Evolutionary conservation across 2,888 invertebrate species (phyloP).

Genomic region (Philereme transversata): DNA sequence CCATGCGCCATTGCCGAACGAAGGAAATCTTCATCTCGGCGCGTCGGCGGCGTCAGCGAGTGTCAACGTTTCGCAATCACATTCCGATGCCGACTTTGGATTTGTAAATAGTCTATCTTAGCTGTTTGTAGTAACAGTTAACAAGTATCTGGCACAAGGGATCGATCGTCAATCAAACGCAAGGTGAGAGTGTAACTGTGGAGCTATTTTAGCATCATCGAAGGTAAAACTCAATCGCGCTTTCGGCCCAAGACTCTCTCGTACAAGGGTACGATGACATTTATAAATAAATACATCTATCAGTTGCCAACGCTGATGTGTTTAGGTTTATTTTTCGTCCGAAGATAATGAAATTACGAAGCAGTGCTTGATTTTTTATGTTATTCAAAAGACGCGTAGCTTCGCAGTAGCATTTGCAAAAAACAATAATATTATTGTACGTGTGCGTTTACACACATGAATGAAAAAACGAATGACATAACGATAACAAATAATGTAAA

Average conservation of each 20-base stretch:
- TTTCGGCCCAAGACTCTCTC: conserved; percentile 81
- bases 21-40: conserved; percentile 52
- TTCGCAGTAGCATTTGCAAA: conserved; percentile 28
- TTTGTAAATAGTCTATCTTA: conserved; percentile 55
- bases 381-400: conserved; percentile 1
- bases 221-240: conserved; percentile 82
- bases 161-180: conserved; percentile 84
- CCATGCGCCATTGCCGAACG: conserved; percentile 39
- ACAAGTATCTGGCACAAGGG: conserved; percentile 82
- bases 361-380: conserved; percentile 21
- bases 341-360: conserved; percentile 51
- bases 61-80: conserved; percentile 51
- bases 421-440: conserved; percentile 35
- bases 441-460: conserved; percentile 36
- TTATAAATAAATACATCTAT: conserved; percentile 78
- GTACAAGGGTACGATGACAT: conserved; percentile 75
- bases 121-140: conserved; percentile 71
- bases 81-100: conserved; percentile 48
- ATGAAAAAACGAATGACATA: conserved; percentile 47
- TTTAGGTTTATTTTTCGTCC: conserved; percentile 56
- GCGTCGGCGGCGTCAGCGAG: conserved; percentile 26
- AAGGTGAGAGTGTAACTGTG: conserved; percentile 81
- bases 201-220: conserved; percentile 82
- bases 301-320: conserved; percentile 68
- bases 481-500: conserved; percentile 47